Evolutionary conservation across 2,113 vertebrate genomes (phyloP).

Genomic region (Aix galericulata): DNA sequence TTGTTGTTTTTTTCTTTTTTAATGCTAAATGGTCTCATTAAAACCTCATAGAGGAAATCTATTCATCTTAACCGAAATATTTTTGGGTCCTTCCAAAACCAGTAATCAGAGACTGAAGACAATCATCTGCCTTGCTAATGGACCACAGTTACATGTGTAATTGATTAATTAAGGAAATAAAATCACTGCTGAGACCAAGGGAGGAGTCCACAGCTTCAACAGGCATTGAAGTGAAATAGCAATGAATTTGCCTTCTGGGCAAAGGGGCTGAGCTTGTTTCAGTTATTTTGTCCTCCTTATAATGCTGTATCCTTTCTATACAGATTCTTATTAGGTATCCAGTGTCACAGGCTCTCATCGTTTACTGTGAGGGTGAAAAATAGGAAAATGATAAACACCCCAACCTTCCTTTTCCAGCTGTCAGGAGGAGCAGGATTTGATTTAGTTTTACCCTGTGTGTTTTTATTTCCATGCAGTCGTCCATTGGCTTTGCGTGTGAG

Average conservation of each 20-base stretch:
- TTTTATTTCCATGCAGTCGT: background rate
- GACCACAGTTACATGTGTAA: constrained; percentile 55
- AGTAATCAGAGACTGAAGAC: constrained; percentile 55
- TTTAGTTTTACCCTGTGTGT: background rate
- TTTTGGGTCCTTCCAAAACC: constrained; percentile 35
- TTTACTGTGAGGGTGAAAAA: background rate
- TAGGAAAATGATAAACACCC: background rate
- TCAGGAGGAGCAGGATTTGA: background rate
- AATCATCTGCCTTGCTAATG: constrained; percentile 63
- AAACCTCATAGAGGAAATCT: constrained; percentile 50
- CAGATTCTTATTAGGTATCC: background rate
- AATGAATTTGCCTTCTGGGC: background rate
- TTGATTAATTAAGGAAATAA: constrained; percentile 69
- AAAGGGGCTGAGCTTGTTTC: background rate
- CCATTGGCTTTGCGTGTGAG: background rate
- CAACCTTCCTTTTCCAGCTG: background rate
- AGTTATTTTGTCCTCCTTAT: background rate
- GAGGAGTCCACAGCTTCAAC: constrained; percentile 14
- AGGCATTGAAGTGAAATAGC: background rate
- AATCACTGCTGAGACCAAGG: constrained; percentile 54
- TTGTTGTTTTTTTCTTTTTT: too few relatives aligned
- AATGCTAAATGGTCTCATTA: constrained; percentile 52
- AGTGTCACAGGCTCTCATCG: too few relatives aligned
- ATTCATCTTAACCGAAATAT: constrained; percentile 42
- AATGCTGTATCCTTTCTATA: background rate